Evolutionary conservation across 2,888 invertebrate genomes (phyloP), one percentile per base, ranked within the genome.

Genomic region (Tetropium fuscum): DNA sequence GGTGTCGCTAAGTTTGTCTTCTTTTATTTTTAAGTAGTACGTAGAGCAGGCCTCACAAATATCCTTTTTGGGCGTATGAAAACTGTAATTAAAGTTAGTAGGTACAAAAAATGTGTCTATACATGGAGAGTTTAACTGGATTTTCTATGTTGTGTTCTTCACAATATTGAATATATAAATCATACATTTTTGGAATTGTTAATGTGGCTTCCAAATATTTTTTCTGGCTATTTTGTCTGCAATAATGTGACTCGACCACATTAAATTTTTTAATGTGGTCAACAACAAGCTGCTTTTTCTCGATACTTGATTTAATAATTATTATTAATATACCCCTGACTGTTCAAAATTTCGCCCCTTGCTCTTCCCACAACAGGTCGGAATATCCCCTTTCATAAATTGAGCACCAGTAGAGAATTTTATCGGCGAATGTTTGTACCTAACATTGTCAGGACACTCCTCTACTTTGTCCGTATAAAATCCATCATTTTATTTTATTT

Each of bases 31-130:
- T n/a, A n/a, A n/a, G n/a, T n/a, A n/a, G n/a, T n/a, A n/a, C n/a
- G n/a, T n/a, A n/a, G n/a, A n/a, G n/a, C n/a, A n/a, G n/a, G n/a
- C n/a, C n/a, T n/a, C n/a, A 41, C 57, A 60, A 13, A 43, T 30
- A 32, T 56, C 49, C 18, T 57, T 63, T 48, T 57, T 60, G 27
- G 60, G 57, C 22, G 58, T 44, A 53, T 58, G 53, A 53, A 53
- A 58, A 25, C 40, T 27, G 38, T 49, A 57, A 20, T 57, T 57
- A 19, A 57, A 53, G 48, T 44, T 36, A n/a, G n/a, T n/a, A n/a
- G 7, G 44, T 58, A 32, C 19, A 34, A 44, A 58, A 58, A 32
- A 58, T 53, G 11, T 47, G 15, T 53, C 43, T 53, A 38, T 60
- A 57, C 53, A 57, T 53, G 4, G 53, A 61, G 13, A 58, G 47